A percentile compares a stretch with the other conserved stretches of the same genome.
Evolutionary conservation across 2,113 vertebrate species (phyloP).

Genomic region (Eulemur macaco): DNA sequence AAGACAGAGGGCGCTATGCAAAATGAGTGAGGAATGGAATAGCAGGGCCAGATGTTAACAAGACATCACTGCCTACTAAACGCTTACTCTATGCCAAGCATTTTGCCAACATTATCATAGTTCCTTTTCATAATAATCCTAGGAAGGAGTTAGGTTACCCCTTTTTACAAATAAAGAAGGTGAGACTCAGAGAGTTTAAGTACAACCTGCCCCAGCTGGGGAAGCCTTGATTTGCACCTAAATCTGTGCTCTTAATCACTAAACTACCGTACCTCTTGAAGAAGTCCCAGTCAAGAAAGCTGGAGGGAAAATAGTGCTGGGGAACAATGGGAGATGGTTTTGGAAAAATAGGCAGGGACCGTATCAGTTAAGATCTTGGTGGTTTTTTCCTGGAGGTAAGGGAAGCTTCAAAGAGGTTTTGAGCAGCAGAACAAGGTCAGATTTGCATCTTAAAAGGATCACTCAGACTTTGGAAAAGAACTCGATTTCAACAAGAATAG

Average conservation of each 20-base stretch:
- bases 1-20: background rate
- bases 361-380: background rate
- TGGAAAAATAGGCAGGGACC: background rate
- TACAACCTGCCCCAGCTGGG: background rate
- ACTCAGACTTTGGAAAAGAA: background rate
- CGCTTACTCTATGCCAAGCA: background rate
- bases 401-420: background rate
- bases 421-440: background rate
- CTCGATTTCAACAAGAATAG: background rate
- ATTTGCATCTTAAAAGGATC: background rate
- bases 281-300: background rate
- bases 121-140: background rate
- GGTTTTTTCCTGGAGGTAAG: background rate
- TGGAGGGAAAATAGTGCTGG: background rate
- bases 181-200: background rate
- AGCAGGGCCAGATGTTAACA: background rate
- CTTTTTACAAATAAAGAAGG: constrained; percentile 4
- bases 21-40: background rate
- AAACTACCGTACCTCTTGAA: background rate
- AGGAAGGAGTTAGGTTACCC: background rate
- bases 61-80: background rate
- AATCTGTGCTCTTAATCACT: background rate
- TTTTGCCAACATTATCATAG: background rate
- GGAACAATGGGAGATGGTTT: background rate
- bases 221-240: background rate